Evolutionary conservation across 2,888 invertebrate species (phyloP).

Genomic region (Priocnemis perturbator): DNA sequence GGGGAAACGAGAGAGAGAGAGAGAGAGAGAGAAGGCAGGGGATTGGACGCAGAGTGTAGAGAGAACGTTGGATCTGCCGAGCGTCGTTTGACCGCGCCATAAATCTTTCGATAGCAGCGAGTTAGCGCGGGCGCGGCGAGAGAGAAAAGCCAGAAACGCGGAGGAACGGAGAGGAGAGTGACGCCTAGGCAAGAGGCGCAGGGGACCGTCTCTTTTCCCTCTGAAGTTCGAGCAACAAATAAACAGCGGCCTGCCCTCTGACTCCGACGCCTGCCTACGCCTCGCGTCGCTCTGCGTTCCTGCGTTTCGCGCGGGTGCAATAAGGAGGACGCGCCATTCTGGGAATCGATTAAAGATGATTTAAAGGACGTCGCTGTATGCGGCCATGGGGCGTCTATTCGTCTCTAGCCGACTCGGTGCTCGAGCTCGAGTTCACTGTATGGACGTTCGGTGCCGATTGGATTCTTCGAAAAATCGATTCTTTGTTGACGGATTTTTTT

Average conservation of each 20-base stretch:
- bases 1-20: constrained; percentile 9
- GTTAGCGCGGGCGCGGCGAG: too few relatives aligned
- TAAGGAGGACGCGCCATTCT: constrained; percentile 35
- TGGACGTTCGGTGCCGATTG: too few relatives aligned
- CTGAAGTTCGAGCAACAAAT: constrained; percentile 47
- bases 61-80: constrained; percentile 44
- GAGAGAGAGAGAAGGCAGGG: constrained; percentile 8
- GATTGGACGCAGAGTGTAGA: too few relatives aligned
- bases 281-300: constrained; percentile 26
- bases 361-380: constrained; percentile 43
- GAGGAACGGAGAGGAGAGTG: constrained; percentile 45
- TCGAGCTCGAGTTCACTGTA: too few relatives aligned
- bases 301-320: constrained; percentile 32
- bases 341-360: constrained; percentile 58
- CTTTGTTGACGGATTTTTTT: too few relatives aligned
- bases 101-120: constrained; percentile 57
- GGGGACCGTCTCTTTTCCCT: constrained; percentile 14
- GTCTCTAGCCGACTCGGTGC: too few relatives aligned
- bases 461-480: too few relatives aligned
- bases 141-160: constrained; percentile 25
- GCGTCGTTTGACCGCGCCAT: constrained; percentile 53
- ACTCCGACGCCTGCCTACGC: constrained; percentile 26
- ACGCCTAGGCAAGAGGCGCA: constrained; percentile 16
- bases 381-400: too few relatives aligned
- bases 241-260: constrained; percentile 34